Conservation (phyloP, 35 echinoderm and acorn worm genomes). For the Ophiothrix spiculata region DNA sequence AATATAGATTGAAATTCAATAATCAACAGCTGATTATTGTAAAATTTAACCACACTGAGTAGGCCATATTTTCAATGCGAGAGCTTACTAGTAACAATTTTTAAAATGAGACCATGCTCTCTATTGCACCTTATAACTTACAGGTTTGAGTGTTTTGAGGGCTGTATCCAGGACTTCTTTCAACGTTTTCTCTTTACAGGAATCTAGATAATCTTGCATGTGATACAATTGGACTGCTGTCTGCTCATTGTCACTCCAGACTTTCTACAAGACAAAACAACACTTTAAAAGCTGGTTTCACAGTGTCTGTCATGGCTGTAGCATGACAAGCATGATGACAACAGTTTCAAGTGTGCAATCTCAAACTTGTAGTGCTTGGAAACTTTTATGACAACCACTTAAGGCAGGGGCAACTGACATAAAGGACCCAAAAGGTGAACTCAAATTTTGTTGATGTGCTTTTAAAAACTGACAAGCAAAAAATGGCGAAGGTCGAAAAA, state of each 20-base stretch:
- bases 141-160: not conserved
- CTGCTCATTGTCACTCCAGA: not conserved
- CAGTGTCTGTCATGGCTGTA: not conserved
- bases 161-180: slow-evolving; percentile 2
- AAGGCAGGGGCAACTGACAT: not conserved
- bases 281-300: not conserved
- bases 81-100: too few species aligned
- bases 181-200: not conserved
- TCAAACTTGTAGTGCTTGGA: not conserved
- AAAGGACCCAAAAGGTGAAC: too few species aligned
- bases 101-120: too few species aligned
- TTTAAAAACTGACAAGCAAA: too few species aligned
- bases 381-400: not conserved
- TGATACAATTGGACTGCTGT: not conserved
- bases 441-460: too few species aligned
- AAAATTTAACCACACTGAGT: too few species aligned
- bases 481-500: too few species aligned
- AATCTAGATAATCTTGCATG: not conserved
- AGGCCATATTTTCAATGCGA: too few species aligned
- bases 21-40: too few species aligned
- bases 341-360: not conserved
- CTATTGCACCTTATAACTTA: too few species aligned
- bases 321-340: not conserved
- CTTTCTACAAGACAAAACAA: not conserved
- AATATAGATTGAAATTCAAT: too few species aligned